Evolutionary conservation across 35 echinoderm and acorn worm genomes (phyloP).

Genomic region (Ophioderma brevispina): DNA sequence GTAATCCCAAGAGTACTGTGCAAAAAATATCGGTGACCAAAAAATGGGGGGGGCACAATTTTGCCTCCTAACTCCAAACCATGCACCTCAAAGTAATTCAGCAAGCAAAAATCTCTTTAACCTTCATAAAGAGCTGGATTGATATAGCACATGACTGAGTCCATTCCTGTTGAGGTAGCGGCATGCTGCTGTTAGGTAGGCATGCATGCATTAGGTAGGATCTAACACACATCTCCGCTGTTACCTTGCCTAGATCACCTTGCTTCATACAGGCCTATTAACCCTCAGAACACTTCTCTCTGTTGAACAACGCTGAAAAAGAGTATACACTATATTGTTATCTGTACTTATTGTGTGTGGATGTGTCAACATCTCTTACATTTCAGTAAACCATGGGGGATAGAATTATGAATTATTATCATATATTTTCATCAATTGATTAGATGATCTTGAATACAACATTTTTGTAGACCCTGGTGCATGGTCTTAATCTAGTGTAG

Average conservation of each 20-base stretch:
- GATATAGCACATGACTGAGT: conserved; percentile 82
- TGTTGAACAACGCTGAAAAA: conserved; percentile 76
- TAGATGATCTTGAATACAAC: neutral
- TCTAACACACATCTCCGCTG: conserved; percentile 77
- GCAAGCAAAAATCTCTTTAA: too few species aligned
- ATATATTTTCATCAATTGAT: neutral
- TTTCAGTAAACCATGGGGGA: neutral
- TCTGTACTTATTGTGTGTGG: neutral
- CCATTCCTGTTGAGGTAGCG: conserved; percentile 72
- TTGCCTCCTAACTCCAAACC: too few species aligned
- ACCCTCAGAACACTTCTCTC: conserved; percentile 85
- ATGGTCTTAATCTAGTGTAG: neutral
- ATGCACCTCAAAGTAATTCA: too few species aligned
- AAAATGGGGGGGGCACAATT: too few species aligned
- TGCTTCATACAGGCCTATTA: conserved; percentile 76
- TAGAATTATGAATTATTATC: too few species aligned
- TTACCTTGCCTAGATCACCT: conserved; percentile 50
- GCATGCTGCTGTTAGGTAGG: conserved; percentile 79
- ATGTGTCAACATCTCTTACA: neutral
- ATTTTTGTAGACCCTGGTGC: neutral
- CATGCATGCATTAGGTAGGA: conserved; percentile 63
- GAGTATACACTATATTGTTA: too few species aligned
- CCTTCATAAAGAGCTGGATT: conserved; percentile 99
- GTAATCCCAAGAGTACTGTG: too few species aligned
- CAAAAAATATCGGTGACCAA: too few species aligned